These are phyloP conservation scores for Molossus alvarezi DNA, from an alignment of 2,797 vertebrate genomes.

Conservation along the genomic window DNA sequence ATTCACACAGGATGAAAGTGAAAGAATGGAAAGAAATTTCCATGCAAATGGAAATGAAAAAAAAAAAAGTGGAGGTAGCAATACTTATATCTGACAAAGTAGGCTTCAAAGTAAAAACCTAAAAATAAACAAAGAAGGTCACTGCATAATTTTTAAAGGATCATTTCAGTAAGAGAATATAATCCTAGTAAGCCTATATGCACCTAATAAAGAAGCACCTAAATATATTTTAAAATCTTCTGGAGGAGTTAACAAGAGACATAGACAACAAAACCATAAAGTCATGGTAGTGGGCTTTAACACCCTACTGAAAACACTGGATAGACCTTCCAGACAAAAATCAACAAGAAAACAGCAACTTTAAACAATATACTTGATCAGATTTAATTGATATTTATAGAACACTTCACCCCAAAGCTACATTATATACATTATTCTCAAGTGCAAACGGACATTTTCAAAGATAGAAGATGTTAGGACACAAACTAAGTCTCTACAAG, in stretches of 20 bases:
- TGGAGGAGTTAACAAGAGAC: background rate
- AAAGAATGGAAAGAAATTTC: background rate
- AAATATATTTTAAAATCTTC: background rate
- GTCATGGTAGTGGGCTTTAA: background rate
- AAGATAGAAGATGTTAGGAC: background rate
- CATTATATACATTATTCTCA: background rate
- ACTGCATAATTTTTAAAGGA: background rate
- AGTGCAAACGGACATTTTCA: background rate
- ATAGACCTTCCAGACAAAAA: background rate
- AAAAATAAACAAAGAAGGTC: background rate
- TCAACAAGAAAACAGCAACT: background rate
- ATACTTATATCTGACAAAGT: background rate
- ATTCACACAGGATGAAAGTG: background rate
- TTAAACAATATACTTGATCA: background rate
- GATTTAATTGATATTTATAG: background rate
- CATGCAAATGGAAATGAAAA: background rate
- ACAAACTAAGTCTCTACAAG: background rate
- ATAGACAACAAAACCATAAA: background rate
- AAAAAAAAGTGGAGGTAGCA: background rate
- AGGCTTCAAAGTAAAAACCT: background rate
- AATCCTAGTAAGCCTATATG: background rate
- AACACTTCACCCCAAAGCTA: background rate
- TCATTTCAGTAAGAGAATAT: background rate
- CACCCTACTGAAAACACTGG: background rate
- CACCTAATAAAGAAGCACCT: background rate